Percentiles rank a stretch among this genome's conserved stretches.
phyloP scores from a whole-genome alignment of 2,113 vertebrate species.

The Hippoglossus stenolepis region DNA sequence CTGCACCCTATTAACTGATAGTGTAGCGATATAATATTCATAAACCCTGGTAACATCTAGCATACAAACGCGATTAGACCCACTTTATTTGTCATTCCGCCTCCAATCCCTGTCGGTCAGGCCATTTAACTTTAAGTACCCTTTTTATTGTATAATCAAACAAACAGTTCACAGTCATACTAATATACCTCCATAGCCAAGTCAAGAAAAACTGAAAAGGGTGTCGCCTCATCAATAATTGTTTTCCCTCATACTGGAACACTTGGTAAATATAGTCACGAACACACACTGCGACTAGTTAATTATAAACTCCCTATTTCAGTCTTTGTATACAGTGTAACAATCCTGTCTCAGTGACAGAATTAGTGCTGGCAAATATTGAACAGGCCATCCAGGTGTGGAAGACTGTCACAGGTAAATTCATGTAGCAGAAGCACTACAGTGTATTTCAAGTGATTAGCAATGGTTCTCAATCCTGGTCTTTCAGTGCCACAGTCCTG shows the following conservation, averaged over 20 bases:
- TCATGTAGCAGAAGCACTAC: conserved; percentile 1
- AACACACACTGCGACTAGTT: background rate
- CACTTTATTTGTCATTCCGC: background rate
- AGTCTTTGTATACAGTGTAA: background rate
- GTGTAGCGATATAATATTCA: background rate
- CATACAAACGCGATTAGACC: background rate
- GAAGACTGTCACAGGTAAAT: background rate
- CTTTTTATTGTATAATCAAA: background rate
- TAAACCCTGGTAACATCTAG: background rate
- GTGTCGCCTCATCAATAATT: background rate
- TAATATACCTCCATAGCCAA: background rate
- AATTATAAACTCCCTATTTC: background rate
- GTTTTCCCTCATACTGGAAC: background rate
- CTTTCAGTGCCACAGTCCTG: background rate
- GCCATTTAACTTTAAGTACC: background rate
- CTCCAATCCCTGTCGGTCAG: background rate
- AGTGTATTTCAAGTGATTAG: background rate
- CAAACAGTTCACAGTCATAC: background rate
- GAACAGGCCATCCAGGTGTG: background rate
- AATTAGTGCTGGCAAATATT: background rate
- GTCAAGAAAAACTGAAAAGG: conserved; percentile 7
- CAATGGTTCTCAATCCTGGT: conserved; percentile 3
- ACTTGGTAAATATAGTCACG: background rate
- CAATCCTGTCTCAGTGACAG: conserved; percentile 1
- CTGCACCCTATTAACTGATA: background rate